These are phyloP conservation scores for Salmo trutta DNA, from an alignment of 2,797 vertebrate species.

Conservation along the genomic window DNA sequence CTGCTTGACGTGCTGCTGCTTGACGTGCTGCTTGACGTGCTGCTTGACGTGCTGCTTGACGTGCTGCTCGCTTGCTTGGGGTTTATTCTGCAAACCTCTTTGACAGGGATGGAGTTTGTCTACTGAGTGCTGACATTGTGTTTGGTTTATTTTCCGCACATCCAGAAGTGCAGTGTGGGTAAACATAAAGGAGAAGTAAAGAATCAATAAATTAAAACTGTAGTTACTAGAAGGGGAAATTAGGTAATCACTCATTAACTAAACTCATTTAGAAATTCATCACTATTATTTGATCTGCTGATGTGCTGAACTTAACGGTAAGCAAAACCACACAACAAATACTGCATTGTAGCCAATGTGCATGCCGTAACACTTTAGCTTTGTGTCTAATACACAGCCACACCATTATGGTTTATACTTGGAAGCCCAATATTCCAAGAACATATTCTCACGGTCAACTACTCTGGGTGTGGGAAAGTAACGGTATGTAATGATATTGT, in stretches of 20 bases:
- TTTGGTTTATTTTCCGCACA: slow-evolving; percentile 13
- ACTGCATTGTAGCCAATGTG: not conserved
- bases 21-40: too few relatives aligned
- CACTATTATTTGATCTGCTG: not conserved
- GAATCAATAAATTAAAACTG: not conserved
- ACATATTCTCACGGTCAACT: not conserved
- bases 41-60: too few relatives aligned
- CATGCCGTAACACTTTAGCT: not conserved
- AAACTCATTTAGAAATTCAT: not conserved
- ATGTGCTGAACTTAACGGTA: not conserved
- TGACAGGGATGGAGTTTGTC: slow-evolving; percentile 30
- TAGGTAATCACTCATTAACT: not conserved
- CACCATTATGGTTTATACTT: not conserved
- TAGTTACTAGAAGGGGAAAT: not conserved
- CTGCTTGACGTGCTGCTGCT: too few relatives aligned
- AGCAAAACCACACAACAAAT: not conserved
- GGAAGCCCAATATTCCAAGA: not conserved
- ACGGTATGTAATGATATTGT: not conserved
- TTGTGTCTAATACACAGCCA: not conserved
- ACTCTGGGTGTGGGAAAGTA: not conserved
- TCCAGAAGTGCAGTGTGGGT: not conserved
- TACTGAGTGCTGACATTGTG: slow-evolving; percentile 7
- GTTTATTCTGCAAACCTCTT: slow-evolving; percentile 48
- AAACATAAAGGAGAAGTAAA: not conserved
- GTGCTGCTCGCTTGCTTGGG: not conserved